Percentiles rank a stretch among this genome's conserved stretches.
Conservation (phyloP, 2,113 vertebrate species). For the Cebus imitator region DNA sequence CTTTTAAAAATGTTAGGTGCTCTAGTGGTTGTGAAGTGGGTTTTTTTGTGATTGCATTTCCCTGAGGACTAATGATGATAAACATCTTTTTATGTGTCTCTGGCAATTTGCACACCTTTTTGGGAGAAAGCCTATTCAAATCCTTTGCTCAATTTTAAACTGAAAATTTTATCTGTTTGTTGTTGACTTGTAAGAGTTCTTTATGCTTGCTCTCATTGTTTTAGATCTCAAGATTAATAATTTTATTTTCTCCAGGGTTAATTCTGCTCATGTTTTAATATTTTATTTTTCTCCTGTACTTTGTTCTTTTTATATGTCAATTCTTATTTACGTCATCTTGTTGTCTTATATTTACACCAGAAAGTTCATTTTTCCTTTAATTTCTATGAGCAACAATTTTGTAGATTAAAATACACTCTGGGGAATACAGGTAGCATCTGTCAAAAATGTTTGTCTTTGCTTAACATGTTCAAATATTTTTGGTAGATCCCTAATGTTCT, state of each 20-base stretch:
- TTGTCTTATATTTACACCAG: neutral
- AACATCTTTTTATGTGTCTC: neutral
- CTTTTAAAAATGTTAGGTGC: neutral
- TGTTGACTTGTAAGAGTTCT: neutral
- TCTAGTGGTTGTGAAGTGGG: neutral
- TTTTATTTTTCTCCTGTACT: neutral
- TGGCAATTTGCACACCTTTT: neutral
- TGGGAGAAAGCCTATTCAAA: neutral
- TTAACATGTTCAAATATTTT: neutral
- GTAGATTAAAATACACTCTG: neutral
- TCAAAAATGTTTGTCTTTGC: neutral
- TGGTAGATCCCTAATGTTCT: neutral
- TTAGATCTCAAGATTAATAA: neutral
- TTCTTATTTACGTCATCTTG: neutral
- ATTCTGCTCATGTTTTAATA: neutral
- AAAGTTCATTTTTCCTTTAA: neutral
- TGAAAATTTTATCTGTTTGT: neutral
- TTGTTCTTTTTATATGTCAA: neutral
- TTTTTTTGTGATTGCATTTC: neutral
- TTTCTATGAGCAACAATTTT: neutral
- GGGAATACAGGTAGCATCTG: neutral
- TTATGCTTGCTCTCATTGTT: neutral
- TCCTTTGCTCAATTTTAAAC: neutral
- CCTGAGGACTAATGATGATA: neutral
- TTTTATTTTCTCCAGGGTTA: slow-evolving; percentile 4